phyloP scores from a whole-genome alignment of 2,888 invertebrate genomes.

The Cordilura impudica region DNA sequence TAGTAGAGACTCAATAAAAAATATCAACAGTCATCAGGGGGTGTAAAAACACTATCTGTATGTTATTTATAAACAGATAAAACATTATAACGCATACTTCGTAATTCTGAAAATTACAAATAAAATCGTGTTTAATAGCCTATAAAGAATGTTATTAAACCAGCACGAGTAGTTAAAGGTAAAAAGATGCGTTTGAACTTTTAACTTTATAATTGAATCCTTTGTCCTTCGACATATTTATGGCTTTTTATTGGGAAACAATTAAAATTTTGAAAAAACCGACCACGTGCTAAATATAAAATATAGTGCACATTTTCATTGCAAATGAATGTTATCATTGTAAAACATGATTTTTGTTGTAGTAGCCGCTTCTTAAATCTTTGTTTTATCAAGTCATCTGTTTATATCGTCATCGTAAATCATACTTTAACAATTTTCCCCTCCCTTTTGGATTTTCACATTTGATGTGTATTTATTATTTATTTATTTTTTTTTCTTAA shows the following conservation, averaged over 20 bases:
- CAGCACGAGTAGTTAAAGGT: slow-evolving; percentile 40
- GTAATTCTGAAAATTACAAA: slow-evolving; percentile 30
- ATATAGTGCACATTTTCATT: slow-evolving; percentile 20
- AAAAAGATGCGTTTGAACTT: background rate
- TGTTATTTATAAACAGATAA: background rate
- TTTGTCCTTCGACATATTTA: slow-evolving; percentile 46
- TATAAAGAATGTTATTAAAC: slow-evolving; percentile 66
- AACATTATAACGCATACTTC: slow-evolving; percentile 33
- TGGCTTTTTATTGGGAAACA: slow-evolving; percentile 42
- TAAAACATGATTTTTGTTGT: background rate
- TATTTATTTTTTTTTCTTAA: background rate
- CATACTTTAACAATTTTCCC: background rate
- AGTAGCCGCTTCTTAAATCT: background rate
- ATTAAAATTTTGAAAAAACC: slow-evolving; percentile 27
- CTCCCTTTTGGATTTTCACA: background rate
- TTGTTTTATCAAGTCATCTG: background rate
- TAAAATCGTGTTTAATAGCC: slow-evolving; percentile 70
- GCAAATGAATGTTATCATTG: background rate
- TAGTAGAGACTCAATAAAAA: slow-evolving; percentile 47
- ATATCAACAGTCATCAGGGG: slow-evolving; percentile 57
- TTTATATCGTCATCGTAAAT: background rate
- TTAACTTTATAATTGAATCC: background rate
- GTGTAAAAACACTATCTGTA: slow-evolving; percentile 33
- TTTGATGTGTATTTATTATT: background rate
- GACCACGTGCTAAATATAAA: slow-evolving; percentile 48